Conservation (phyloP, 1,140 invertebrate genomes). For the Meloidogyne chitwoodi region DNA sequence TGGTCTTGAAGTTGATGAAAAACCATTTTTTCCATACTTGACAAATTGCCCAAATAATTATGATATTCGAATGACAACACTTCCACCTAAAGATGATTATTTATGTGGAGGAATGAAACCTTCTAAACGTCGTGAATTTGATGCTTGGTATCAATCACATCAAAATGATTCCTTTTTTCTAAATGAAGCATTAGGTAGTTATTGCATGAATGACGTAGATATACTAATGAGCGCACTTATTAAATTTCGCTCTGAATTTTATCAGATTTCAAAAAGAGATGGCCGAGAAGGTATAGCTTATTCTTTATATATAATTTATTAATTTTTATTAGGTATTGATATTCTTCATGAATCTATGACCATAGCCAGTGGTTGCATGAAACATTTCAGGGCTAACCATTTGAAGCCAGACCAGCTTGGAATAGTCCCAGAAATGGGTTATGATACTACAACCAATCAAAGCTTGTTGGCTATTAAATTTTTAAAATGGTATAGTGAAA, state of each 20-base stretch:
- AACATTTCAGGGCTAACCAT: background rate
- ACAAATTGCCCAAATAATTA: too few relatives aligned
- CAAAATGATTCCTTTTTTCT: background rate
- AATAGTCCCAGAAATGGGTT: background rate
- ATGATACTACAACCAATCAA: background rate
- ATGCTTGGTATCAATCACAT: background rate
- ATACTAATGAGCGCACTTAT: slow-evolving; percentile 7
- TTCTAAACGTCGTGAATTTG: background rate
- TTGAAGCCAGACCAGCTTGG: background rate
- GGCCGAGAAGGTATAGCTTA: too few relatives aligned
- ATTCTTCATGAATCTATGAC: background rate
- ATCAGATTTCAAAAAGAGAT: background rate
- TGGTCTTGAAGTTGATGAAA: slow-evolving; percentile 2
- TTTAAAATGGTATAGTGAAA: background rate
- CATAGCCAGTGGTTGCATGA: background rate
- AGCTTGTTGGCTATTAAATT: background rate
- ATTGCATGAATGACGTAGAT: slow-evolving; percentile 5
- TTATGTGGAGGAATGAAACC: background rate
- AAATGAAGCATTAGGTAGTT: background rate
- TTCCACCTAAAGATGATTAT: slow-evolving; percentile 6
- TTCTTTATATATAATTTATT: too few relatives aligned
- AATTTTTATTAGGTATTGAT: background rate
- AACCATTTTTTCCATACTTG: background rate
- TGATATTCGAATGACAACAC: too few relatives aligned
- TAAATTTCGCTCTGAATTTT: background rate